phyloP scores from a whole-genome alignment of 2,888 invertebrate species.

The Graphium colonna region DNA sequence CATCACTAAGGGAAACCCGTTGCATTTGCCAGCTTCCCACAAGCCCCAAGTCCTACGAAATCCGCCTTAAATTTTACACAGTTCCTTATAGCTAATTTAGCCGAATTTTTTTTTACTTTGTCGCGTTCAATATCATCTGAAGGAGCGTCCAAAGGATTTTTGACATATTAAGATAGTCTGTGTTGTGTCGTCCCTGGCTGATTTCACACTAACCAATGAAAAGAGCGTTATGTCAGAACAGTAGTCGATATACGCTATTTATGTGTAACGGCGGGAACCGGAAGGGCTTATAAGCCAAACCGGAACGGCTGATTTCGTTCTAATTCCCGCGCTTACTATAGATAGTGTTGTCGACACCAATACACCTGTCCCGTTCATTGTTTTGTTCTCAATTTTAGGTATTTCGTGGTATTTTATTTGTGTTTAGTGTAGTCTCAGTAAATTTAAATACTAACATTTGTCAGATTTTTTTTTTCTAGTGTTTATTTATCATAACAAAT shows the following conservation, averaged over 20 bases:
- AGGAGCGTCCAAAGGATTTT: conserved; percentile 33
- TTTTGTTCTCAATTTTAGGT: conserved; percentile 48
- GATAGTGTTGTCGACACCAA: conserved; percentile 14
- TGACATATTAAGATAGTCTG: conserved; percentile 44
- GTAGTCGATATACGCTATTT: conserved; percentile 49
- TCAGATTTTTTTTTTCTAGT: conserved; percentile 46
- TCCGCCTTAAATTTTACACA: conserved; percentile 17
- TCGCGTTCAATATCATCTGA: not conserved
- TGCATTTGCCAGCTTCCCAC: not conserved
- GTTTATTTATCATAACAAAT: conserved; percentile 58
- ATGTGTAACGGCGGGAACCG: conserved; percentile 31
- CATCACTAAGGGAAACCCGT: conserved; percentile 9
- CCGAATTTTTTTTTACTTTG: conserved; percentile 10
- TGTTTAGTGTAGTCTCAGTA: conserved; percentile 72
- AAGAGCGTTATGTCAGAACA: conserved; percentile 7
- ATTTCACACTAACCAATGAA: conserved; percentile 24
- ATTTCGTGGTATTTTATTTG: conserved; percentile 53
- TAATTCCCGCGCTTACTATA: conserved; percentile 18
- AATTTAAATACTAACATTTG: conserved; percentile 63
- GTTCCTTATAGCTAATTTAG: conserved; percentile 23
- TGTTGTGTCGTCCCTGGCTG: conserved; percentile 70
- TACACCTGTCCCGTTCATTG: conserved; percentile 49
- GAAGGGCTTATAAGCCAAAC: not conserved
- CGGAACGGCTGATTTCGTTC: not conserved
- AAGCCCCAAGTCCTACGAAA: conserved; percentile 4